These are phyloP conservation scores for Cuculus canorus DNA, from an alignment of 2,797 vertebrate species.

Conservation along the genomic window DNA sequence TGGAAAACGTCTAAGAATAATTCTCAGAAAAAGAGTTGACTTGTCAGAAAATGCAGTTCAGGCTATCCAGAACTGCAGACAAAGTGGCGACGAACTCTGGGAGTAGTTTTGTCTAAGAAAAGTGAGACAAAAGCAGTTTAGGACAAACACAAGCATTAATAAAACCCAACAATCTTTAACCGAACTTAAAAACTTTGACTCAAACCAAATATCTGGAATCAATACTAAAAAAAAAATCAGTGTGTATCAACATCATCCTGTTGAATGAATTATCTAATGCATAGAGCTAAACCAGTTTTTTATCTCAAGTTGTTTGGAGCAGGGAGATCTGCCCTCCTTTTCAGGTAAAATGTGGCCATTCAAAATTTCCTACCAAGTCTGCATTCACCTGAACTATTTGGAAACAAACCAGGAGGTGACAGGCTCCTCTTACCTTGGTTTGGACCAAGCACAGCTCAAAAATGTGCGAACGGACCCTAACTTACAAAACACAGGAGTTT, in stretches of 20 bases:
- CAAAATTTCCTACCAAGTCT: background rate
- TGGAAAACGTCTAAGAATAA: constrained; percentile 13
- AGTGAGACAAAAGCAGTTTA: background rate
- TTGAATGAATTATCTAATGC: background rate
- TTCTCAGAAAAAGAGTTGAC: background rate
- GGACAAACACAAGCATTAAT: background rate
- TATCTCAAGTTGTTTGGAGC: background rate
- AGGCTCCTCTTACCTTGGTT: rapidly evolving
- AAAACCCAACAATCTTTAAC: background rate
- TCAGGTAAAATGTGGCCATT: background rate
- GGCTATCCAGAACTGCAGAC: background rate
- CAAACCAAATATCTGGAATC: background rate
- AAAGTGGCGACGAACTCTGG: background rate
- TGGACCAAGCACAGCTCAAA: background rate
- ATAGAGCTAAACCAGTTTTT: background rate
- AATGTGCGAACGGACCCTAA: background rate
- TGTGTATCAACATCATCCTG: background rate
- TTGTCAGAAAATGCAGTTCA: background rate
- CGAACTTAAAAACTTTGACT: background rate
- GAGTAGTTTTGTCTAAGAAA: background rate
- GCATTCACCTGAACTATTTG: background rate
- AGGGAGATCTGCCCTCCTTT: background rate
- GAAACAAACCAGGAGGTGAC: background rate
- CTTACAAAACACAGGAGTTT: background rate
- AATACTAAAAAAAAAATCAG: background rate